Evolutionary conservation across 2,888 invertebrate genomes (phyloP), one percentile per base, ranked within the genome.

Genomic region (Carpatolechia fugitivella): DNA sequence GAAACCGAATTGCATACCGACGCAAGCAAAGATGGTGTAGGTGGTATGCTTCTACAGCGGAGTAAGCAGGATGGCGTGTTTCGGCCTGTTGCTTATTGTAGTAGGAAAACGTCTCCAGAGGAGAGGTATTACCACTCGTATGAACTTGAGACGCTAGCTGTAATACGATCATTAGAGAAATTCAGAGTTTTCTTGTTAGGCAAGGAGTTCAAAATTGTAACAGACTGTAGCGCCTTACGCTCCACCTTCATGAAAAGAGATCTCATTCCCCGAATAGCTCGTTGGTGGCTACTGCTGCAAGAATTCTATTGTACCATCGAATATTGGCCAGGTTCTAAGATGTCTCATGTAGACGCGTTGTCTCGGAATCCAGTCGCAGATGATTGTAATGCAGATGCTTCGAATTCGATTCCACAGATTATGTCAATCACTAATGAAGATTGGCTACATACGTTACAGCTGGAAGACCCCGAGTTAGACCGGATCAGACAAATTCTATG

Each of bases 21-120:
- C 62, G 1, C 75, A 0, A 70, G 72, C 53, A 51, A 59, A 1
- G 74, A 74, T 4, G 13, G 74, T 3, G n/a, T n/a, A n/a, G 69
- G 57, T 61, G 72, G 68, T 3, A 66, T 75, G 4, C 69, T 70
- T 8, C 60, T 75, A 3, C 56, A 56, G 41, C 47, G 13, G 40
- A 54, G 14, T 48, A 47, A n/a, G 7, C 14, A 16, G 5, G 31
- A 31, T 16, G 47, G 31, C 31, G 16, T 1, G 7, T 14, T 31
- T 10, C 47, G 47, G 16, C 47, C 31, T 1, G 47, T 31, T 10
- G 31, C 30, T 31, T 48, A 48, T 11, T 48, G 31, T 48, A 48
- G 47, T 11, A 7, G 31, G 13, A 24, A 10, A 14, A 36, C 49
- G 6, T 49, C 49, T 16, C 49, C 59, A 1, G 59, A 57, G 0